Percentiles rank a stretch among this genome's conserved stretches.
Conservation (phyloP, 2,888 invertebrate species). For the Drosophila picticornis region DNA sequence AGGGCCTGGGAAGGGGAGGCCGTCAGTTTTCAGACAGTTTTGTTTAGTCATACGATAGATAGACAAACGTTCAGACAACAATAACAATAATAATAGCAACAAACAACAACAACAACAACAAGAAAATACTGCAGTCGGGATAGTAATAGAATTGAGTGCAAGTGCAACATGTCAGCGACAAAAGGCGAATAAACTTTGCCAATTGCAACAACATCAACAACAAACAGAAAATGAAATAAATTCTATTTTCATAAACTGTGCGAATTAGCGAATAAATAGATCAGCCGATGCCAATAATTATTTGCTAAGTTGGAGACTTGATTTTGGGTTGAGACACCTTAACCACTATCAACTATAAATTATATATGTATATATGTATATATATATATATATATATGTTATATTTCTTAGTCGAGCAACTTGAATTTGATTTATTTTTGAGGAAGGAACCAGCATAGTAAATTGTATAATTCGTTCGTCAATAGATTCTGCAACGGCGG, state of each 20-base stretch:
- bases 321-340: not conserved
- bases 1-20: not conserved
- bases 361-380: not conserved
- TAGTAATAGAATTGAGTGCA: constrained; percentile 65
- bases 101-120: constrained; percentile 38
- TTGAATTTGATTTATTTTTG: not conserved
- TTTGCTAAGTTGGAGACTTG: not conserved
- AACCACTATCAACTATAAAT: too few species aligned
- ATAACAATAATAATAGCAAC: constrained; percentile 17
- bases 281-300: not conserved
- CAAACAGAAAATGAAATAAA: constrained; percentile 13
- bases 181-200: constrained; percentile 75
- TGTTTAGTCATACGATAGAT: constrained; percentile 66
- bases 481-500: constrained; percentile 4
- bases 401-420: not conserved
- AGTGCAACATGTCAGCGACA: constrained; percentile 65
- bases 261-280: constrained; percentile 53
- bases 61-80: constrained; percentile 17
- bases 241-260: constrained; percentile 40
- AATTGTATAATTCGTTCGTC: not conserved
- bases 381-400: not conserved
- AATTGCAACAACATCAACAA: constrained; percentile 25
- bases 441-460: not conserved
- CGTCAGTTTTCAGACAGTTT: constrained; percentile 23
- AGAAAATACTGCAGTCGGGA: constrained; percentile 1